Evolutionary conservation across 2,888 invertebrate species (phyloP).

Genomic region (Agrochola circellaris): DNA sequence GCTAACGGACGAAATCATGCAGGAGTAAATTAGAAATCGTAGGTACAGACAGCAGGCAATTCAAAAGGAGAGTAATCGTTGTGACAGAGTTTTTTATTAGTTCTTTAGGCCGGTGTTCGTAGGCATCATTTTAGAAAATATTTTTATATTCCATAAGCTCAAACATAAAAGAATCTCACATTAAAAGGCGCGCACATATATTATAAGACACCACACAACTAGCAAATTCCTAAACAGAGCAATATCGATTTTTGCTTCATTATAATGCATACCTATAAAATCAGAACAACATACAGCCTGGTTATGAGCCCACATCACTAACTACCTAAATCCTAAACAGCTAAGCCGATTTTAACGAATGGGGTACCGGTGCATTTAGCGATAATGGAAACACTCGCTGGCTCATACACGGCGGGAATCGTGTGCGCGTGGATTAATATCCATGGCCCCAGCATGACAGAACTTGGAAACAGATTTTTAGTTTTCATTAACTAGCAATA

Average conservation of each 20-base stretch:
- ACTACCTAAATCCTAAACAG: slow-evolving; percentile 27
- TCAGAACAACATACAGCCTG: neutral
- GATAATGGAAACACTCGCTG: slow-evolving; percentile 33
- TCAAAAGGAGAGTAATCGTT: slow-evolving; percentile 12
- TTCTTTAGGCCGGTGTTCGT: neutral
- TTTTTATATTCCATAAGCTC: neutral
- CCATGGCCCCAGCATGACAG: neutral
- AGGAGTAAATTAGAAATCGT: slow-evolving; percentile 19
- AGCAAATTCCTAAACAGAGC: neutral
- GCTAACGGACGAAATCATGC: slow-evolving; percentile 9
- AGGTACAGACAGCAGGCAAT: neutral
- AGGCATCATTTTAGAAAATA: neutral
- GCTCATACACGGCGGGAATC: slow-evolving; percentile 14
- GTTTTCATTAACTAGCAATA: neutral
- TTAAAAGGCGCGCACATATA: neutral
- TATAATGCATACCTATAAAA: neutral
- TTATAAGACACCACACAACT: neutral
- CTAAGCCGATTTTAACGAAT: slow-evolving; percentile 42
- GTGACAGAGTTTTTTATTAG: neutral
- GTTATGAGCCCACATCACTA: slow-evolving; percentile 17
- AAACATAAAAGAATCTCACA: neutral
- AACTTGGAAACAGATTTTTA: slow-evolving; percentile 6
- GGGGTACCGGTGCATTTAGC: slow-evolving; percentile 39
- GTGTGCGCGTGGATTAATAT: slow-evolving; percentile 4
- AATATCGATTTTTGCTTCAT: slow-evolving; percentile 1